A percentile compares a stretch with the other conserved stretches of the same genome.
Evolutionary conservation across 2,888 invertebrate genomes (phyloP).

Genomic region (Tenthredo amoena): DNA sequence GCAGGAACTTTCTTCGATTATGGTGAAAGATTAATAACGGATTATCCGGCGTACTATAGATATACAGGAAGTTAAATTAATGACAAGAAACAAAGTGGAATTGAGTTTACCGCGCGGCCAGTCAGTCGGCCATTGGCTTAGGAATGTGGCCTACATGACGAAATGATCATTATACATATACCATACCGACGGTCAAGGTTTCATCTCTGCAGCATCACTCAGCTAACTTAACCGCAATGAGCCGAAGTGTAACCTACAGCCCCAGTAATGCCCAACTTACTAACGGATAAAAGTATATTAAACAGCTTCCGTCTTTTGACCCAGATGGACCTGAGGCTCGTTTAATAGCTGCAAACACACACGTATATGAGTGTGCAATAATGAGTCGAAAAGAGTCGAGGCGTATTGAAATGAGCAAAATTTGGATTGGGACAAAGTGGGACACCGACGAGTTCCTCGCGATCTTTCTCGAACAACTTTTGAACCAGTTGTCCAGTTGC

Average conservation of each 20-base stretch:
- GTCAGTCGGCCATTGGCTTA: slow-evolving; percentile 35
- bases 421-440: background rate
- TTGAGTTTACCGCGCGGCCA: background rate
- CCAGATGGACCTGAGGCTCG: background rate
- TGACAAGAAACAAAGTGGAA: slow-evolving; percentile 19
- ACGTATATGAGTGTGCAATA: background rate
- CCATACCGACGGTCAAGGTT: slow-evolving; percentile 54
- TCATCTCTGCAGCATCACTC: slow-evolving; percentile 8
- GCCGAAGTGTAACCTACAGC: background rate
- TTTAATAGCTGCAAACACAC: background rate
- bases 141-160: slow-evolving; percentile 59
- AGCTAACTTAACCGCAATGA: background rate
- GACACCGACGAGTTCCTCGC: background rate
- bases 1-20: background rate
- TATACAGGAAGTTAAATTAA: background rate
- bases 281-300: background rate
- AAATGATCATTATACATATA: slow-evolving; percentile 8
- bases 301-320: slow-evolving; percentile 13
- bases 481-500: background rate
- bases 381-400: background rate
- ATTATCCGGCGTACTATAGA: background rate
- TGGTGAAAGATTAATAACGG: background rate
- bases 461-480: background rate
- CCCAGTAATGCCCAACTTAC: background rate
- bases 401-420: background rate